phyloP scores from a whole-genome alignment of 2,888 invertebrate species.

The Drosophila paramelanica region DNA sequence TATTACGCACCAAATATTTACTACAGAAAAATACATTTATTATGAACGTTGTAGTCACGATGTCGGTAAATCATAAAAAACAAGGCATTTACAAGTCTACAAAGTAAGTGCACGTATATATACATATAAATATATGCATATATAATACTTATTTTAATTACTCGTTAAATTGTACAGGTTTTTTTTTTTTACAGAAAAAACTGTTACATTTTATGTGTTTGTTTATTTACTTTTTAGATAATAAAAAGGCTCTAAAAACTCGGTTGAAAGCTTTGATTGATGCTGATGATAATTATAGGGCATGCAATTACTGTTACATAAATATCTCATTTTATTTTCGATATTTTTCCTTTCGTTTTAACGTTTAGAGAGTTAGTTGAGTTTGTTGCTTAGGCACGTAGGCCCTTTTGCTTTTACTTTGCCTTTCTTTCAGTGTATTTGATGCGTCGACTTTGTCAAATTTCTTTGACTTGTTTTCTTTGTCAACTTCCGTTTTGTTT shows the following conservation, averaged over 20 bases:
- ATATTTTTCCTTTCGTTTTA: not conserved
- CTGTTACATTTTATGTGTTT: slow-evolving; percentile 17
- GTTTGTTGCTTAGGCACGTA: not conserved
- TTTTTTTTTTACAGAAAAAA: not conserved
- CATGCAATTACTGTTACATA: slow-evolving; percentile 11
- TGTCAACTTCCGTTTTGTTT: slow-evolving; percentile 72
- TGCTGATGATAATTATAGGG: slow-evolving; percentile 25
- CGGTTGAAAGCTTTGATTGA: slow-evolving; percentile 22
- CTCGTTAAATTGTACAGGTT: slow-evolving; percentile 10
- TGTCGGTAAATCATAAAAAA: slow-evolving; percentile 35
- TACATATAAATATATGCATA: not conserved
- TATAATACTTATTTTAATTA: slow-evolving; percentile 16
- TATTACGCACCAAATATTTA: slow-evolving; percentile 64
- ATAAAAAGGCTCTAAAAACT: slow-evolving; percentile 5
- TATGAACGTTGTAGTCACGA: slow-evolving; percentile 43
- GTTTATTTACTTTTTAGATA: not conserved
- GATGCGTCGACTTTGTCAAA: slow-evolving; percentile 19
- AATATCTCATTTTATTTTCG: slow-evolving; percentile 21
- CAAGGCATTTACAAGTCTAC: slow-evolving; percentile 18
- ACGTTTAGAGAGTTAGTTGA: not conserved
- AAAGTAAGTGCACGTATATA: not conserved
- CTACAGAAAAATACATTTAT: slow-evolving; percentile 39
- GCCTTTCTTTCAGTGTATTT: slow-evolving; percentile 24
- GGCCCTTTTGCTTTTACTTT: not conserved
- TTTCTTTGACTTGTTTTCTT: slow-evolving; percentile 52